Evolutionary conservation across 2,888 invertebrate genomes (phyloP).

Genomic region (Athalia circularis): DNA sequence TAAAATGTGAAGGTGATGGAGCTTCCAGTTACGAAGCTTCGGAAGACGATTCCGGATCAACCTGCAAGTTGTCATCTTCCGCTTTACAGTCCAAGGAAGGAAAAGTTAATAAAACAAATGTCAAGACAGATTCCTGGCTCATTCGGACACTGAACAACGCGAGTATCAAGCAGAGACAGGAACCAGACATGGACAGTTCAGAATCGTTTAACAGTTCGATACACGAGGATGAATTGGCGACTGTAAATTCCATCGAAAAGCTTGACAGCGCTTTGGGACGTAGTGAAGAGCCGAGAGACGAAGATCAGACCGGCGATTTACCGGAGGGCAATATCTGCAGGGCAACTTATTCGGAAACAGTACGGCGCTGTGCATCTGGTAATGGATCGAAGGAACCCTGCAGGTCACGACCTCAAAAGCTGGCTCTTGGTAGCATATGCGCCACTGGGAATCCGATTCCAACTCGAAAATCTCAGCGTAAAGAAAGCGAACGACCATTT

Average conservation of each 20-base stretch:
- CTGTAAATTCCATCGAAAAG: constrained; percentile 40
- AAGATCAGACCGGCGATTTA: constrained; percentile 15
- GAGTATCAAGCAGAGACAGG: constrained; percentile 53
- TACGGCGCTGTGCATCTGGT: constrained; percentile 57
- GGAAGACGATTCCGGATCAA: constrained; percentile 63
- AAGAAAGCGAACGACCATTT: constrained; percentile 57
- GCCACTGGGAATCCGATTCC: constrained; percentile 4
- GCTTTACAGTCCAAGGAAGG: constrained; percentile 21
- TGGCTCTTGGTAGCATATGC: background rate
- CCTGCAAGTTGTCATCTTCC: constrained; percentile 28
- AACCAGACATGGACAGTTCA: constrained; percentile 54
- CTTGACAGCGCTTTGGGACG: constrained; percentile 49
- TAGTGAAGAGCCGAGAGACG: constrained; percentile 31
- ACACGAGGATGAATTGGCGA: constrained; percentile 54
- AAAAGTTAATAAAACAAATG: constrained; percentile 58
- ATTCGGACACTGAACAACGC: constrained; percentile 66
- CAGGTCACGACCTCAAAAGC: constrained; percentile 23
- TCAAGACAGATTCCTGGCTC: constrained; percentile 69
- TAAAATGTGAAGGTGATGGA: constrained; percentile 28
- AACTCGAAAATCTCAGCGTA: constrained; percentile 54
- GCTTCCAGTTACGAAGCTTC: constrained; percentile 62
- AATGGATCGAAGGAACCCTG: constrained; percentile 54
- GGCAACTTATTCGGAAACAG: constrained; percentile 68
- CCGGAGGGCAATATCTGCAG: constrained; percentile 49
- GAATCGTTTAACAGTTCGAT: constrained; percentile 56